phyloP scores from a whole-genome alignment of 2,888 invertebrate genomes.

The Brassicogethes aeneus region DNA sequence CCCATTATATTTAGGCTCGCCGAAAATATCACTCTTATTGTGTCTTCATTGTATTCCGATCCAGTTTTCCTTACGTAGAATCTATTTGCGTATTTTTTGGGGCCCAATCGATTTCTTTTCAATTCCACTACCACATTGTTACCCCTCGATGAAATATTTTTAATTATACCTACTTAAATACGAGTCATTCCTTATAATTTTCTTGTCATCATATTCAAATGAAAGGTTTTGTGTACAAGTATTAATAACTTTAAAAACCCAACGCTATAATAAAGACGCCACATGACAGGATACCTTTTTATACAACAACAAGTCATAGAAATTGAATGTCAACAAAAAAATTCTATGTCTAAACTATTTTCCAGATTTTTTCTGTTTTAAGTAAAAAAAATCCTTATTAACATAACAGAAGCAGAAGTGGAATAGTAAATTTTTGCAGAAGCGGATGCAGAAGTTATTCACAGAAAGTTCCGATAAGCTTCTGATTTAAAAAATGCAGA shows the following conservation, averaged over 20 bases:
- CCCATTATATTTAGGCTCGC: slow-evolving; percentile 36
- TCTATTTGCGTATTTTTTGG: slow-evolving; percentile 26
- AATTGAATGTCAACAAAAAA: too few relatives aligned
- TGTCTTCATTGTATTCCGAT: slow-evolving; percentile 20
- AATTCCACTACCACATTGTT: slow-evolving; percentile 18
- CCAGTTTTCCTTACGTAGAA: slow-evolving; percentile 22
- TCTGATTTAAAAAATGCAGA: too few relatives aligned
- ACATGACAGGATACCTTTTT: neutral
- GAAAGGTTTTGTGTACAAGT: neutral
- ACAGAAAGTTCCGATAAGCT: too few relatives aligned
- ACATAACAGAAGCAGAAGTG: too few relatives aligned
- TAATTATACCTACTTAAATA: slow-evolving; percentile 3
- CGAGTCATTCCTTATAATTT: slow-evolving; percentile 6
- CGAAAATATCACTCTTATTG: slow-evolving; percentile 32
- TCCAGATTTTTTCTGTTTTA: too few relatives aligned
- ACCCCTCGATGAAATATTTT: slow-evolving; percentile 1
- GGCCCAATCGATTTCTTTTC: slow-evolving; percentile 24
- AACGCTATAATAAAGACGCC: neutral
- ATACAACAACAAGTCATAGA: too few relatives aligned
- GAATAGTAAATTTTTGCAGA: too few relatives aligned
- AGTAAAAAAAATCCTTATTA: too few relatives aligned
- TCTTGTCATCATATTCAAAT: slow-evolving; percentile 1
- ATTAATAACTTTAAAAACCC: neutral
- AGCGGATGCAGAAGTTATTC: too few relatives aligned
- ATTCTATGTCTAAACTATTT: too few relatives aligned